Evolutionary conservation across 2,797 vertebrate species (phyloP), one percentile per base, ranked within the genome.

Genomic region (Coendou prehensilis): DNA sequence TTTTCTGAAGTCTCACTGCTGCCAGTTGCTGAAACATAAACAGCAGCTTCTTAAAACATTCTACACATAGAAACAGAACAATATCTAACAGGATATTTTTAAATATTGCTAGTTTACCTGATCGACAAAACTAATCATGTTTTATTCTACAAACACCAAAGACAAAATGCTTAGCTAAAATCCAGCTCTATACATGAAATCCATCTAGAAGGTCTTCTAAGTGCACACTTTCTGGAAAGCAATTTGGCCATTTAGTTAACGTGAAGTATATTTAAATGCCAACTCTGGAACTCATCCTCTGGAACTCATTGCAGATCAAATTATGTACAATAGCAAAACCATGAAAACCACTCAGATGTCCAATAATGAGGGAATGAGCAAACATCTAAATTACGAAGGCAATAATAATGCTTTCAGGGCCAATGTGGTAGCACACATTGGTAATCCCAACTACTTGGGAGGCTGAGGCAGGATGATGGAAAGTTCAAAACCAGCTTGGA

Each of bases 131-230:
- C 59, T 67, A 92, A 89, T 47, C 45, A 9, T 30, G 30, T 80
- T 82, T 76, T 92, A 52, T 41, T 64, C 80, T 86, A 75, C 82
- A 97, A 78, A 85, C n/a, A 79, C 9, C 78, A 67, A 69, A 83
- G 17, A 69, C 18, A 61, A 45, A 87, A 30, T 50, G 4, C 14
- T 75, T 64, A 54, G 57, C 52, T 78, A 0, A 89, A 59, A 50
- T 41, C 81, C 88, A 84, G 89, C 47, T 88, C 67, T 64, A 61
- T 17, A 2, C 0, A 56, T 33, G 47, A 93, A 89, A 61, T 54
- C 59, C 57, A n/a, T 17, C 67, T 71, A 71, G 59, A 92, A 81
- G 52, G 82, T n/a, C 47, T 28, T 82, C 63, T 71, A n/a, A 37
- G 33, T 10, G 56, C 7, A 52, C 9, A 41, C 73, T 73, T 89